A percentile compares a stretch with the other conserved stretches of the same genome.
Conservation (phyloP, 2,113 vertebrate species). For the Henicopernis longicauda region DNA sequence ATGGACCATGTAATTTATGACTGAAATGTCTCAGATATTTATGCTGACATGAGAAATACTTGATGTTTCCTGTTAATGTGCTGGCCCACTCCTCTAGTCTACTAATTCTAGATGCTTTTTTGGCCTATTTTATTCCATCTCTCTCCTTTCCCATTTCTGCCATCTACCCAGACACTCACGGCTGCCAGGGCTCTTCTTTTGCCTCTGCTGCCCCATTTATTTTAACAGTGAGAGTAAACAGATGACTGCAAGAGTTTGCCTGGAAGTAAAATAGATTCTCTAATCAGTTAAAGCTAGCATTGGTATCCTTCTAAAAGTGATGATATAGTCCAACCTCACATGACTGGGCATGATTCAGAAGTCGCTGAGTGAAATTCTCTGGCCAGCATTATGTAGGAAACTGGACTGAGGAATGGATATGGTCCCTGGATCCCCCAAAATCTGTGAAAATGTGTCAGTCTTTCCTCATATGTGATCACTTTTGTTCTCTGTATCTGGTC, state of each 20-base stretch:
- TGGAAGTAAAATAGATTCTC: neutral
- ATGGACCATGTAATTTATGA: neutral
- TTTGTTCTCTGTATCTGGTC: neutral
- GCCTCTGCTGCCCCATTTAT: neutral
- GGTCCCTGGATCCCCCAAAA: neutral
- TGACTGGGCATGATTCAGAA: neutral
- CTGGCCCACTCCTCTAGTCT: neutral
- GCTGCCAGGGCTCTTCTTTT: neutral
- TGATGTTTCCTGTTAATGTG: neutral
- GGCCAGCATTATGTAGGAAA: neutral
- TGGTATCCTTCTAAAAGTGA: neutral
- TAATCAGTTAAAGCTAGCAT: neutral
- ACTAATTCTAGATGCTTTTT: neutral
- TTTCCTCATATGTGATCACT: neutral
- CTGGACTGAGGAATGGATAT: neutral
- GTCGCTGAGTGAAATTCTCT: neutral
- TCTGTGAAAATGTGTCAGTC: rapidly evolving
- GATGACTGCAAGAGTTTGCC: neutral
- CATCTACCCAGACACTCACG: neutral
- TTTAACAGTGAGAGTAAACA: neutral
- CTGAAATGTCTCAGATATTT: constrained; percentile 3
- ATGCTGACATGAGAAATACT: neutral
- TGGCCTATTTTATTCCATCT: neutral
- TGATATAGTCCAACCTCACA: neutral
- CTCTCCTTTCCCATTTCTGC: neutral